Conservation (phyloP, 2,888 invertebrate genomes). For the Trissoscelio sp. region DNA sequence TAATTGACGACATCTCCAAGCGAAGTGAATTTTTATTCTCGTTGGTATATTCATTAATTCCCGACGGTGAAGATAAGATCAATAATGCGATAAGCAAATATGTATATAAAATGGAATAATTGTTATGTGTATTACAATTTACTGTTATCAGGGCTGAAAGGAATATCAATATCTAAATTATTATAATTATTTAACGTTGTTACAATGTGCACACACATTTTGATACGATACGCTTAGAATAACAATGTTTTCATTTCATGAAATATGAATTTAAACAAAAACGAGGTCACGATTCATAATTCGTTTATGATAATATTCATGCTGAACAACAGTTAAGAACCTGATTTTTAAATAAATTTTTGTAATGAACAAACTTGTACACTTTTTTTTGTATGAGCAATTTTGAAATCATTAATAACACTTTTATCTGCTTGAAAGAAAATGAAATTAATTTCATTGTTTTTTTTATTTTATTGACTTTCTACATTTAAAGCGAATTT, state of each 20-base stretch:
- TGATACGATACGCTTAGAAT: background rate
- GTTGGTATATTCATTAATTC: conserved; percentile 10
- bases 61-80: background rate
- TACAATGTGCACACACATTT: background rate
- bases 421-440: background rate
- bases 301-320: background rate
- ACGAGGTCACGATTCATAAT: conserved; percentile 5
- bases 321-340: conserved; percentile 5
- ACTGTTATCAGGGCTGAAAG: background rate
- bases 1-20: conserved; percentile 9
- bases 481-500: background rate
- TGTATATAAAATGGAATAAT: background rate
- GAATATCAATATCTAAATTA: background rate
- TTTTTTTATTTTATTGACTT: background rate
- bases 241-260: conserved; percentile 4
- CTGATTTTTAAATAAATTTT: conserved; percentile 9
- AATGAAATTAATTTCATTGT: conserved; percentile 1
- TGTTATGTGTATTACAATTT: background rate
- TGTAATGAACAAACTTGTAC: conserved; percentile 1
- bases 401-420: conserved; percentile 1
- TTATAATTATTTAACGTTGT: background rate
- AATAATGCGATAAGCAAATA: background rate
- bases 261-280: conserved; percentile 3
- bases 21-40: conserved; percentile 7
- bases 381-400: background rate